Evolutionary conservation across 2,113 vertebrate genomes (phyloP).

Genomic region (Zosterops japonicus): DNA sequence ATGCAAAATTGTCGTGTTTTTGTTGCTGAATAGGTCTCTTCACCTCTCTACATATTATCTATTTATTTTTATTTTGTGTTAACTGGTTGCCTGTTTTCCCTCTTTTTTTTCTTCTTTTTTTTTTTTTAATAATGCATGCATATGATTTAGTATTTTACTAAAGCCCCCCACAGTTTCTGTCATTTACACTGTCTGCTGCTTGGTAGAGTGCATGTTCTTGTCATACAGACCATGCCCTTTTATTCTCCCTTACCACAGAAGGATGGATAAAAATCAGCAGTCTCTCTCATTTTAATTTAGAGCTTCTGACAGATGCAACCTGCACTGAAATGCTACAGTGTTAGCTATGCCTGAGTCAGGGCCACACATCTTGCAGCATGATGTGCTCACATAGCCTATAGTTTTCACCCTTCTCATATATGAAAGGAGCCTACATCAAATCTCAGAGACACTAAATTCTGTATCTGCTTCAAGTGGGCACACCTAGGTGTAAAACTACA

Average conservation of each 20-base stretch:
- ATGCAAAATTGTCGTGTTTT: not conserved
- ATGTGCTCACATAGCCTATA: not conserved
- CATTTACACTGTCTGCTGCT: not conserved
- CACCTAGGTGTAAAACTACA: not conserved
- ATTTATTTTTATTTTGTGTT: not conserved
- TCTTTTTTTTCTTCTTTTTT: not conserved
- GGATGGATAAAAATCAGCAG: not conserved
- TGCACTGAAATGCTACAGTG: not conserved
- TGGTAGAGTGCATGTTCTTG: not conserved
- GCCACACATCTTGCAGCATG: rapidly evolving
- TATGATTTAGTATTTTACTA: not conserved
- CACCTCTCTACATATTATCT: not conserved
- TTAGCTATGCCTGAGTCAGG: not conserved
- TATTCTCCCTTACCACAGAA: not conserved
- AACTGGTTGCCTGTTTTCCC: rapidly evolving
- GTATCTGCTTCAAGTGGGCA: not conserved
- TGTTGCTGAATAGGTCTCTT: not conserved
- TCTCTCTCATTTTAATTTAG: not conserved
- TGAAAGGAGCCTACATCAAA: not conserved
- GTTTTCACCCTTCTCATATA: not conserved
- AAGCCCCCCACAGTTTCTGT: not conserved
- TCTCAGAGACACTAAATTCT: not conserved
- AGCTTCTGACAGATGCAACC: not conserved
- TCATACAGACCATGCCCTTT: not conserved
- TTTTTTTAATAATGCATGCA: no score